These are phyloP conservation scores for Aphyosemion australe DNA, from an alignment of 2,113 vertebrate genomes.

Conservation along the genomic window DNA sequence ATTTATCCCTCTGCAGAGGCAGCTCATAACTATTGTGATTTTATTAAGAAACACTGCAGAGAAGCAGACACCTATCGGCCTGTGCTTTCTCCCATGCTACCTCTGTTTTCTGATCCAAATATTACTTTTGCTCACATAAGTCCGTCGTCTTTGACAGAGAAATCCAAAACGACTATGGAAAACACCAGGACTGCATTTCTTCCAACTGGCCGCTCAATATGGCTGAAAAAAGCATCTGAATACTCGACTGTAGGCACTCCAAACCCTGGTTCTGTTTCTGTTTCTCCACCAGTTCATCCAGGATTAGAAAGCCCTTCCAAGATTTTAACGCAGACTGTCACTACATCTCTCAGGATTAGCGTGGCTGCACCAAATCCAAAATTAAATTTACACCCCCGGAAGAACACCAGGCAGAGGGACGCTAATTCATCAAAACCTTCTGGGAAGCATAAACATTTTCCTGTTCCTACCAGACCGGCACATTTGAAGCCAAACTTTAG, in stretches of 20 bases:
- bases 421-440: constrained; percentile 61
- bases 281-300: constrained; percentile 24
- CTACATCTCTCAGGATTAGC: constrained; percentile 46
- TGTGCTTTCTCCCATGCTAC: constrained; percentile 80
- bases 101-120: constrained; percentile 78
- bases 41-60: constrained; percentile 94
- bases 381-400: constrained; percentile 44
- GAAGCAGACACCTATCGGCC: constrained; percentile 87
- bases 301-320: constrained; percentile 53
- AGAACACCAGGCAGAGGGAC: constrained; percentile 55
- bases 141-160: constrained; percentile 41
- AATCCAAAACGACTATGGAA: constrained; percentile 27
- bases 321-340: constrained; percentile 53
- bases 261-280: constrained; percentile 20
- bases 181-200: constrained; percentile 45
- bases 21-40: constrained; percentile 95
- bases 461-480: constrained; percentile 37
- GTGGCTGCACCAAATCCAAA: constrained; percentile 35
- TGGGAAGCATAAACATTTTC: constrained; percentile 40
- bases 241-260: constrained; percentile 19
- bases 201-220: constrained; percentile 17
- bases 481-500: constrained; percentile 47
- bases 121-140: constrained; percentile 63
- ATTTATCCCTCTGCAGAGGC: constrained; percentile 93
- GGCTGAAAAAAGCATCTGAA: constrained; percentile 38